Evolutionary conservation across 2,888 invertebrate species (phyloP).

Genomic region (Caradrina clavipalpis): DNA sequence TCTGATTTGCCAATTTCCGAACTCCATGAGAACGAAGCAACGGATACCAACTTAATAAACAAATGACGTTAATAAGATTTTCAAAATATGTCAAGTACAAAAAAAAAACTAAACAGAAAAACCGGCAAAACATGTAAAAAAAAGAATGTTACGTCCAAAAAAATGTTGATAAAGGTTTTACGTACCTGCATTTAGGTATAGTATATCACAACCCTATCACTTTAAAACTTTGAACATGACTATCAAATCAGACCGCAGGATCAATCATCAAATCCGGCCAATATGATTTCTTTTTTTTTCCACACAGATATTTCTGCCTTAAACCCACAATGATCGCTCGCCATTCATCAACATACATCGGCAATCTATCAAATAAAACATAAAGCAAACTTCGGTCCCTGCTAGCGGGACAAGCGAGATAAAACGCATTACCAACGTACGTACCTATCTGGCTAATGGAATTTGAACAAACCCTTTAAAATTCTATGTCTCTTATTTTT

Average conservation of each 20-base stretch:
- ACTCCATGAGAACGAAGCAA: no score
- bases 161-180: background rate
- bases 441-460: constrained; percentile 8
- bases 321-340: constrained; percentile 2
- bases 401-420: background rate
- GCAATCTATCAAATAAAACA: constrained; percentile 17
- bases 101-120: no score
- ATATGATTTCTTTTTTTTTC: background rate
- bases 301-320: background rate
- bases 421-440: background rate
- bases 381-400: constrained; percentile 5
- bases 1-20: no score
- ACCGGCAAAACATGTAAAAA: no score
- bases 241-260: background rate
- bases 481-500: background rate
- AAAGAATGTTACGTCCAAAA: no score
- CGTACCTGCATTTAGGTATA: background rate
- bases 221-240: background rate
- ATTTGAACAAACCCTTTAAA: constrained; percentile 22
- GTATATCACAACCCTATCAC: background rate
- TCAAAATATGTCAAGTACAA: no score
- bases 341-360: constrained; percentile 26
- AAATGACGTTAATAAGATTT: background rate
- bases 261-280: background rate
- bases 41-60: no score